Evolutionary conservation across 2,797 vertebrate species (phyloP).

Genomic region (Tokudaia muenninki): DNA sequence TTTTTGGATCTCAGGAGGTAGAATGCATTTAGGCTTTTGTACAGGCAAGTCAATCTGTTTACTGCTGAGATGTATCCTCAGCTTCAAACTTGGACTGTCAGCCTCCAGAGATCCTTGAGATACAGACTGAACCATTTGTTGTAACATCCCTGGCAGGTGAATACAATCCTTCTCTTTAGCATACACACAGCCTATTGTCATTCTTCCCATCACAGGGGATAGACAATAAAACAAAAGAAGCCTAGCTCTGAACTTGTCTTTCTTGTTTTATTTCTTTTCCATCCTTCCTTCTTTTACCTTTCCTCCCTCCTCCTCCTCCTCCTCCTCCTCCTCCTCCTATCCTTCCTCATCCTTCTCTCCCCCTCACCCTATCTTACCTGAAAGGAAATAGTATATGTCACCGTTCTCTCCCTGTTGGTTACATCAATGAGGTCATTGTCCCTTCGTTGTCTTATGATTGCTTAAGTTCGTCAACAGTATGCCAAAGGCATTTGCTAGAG

Average conservation of each 20-base stretch:
- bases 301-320: background rate
- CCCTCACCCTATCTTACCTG: no score
- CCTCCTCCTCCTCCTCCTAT: no score
- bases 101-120: background rate
- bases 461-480: background rate
- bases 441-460: background rate
- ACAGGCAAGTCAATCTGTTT: background rate
- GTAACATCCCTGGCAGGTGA: background rate
- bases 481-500: background rate
- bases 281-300: background rate
- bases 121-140: background rate
- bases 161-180: background rate
- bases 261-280: background rate
- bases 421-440: background rate
- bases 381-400: background rate
- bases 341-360: no score
- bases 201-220: background rate
- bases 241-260: background rate
- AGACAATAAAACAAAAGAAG: constrained; percentile 43
- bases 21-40: background rate
- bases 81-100: background rate
- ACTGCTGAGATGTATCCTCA: background rate
- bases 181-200: background rate
- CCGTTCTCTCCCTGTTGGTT: background rate
- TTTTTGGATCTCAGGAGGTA: background rate